Conservation (phyloP, 2,888 invertebrate species). For the Malthinus flaveolus region DNA sequence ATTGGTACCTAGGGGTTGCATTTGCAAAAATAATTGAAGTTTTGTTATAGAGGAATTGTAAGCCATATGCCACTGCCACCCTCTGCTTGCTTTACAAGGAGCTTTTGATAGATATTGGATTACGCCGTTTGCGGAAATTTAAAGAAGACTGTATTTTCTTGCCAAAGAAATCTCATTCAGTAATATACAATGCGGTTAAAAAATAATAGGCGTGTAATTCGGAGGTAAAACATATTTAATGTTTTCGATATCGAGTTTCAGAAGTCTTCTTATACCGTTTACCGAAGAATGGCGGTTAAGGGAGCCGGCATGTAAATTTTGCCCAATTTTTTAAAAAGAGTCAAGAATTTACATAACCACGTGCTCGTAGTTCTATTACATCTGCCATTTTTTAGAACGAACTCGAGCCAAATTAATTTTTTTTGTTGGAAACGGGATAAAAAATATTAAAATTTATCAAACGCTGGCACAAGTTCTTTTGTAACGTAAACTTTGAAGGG, state of each 20-base stretch:
- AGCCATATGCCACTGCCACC: conserved; percentile 33
- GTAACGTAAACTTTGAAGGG: too few relatives aligned
- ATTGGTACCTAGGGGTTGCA: conserved; percentile 29
- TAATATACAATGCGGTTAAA: conserved; percentile 1
- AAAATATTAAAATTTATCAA: not conserved
- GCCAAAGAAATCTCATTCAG: not conserved
- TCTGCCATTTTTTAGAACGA: not conserved
- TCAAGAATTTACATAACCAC: not conserved
- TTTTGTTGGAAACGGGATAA: not conserved
- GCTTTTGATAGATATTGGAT: conserved; percentile 31
- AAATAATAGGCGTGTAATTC: not conserved
- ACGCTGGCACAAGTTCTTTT: too few relatives aligned
- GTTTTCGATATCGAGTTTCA: not conserved
- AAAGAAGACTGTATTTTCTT: conserved; percentile 23
- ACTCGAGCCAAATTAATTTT: not conserved
- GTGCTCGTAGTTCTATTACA: not conserved
- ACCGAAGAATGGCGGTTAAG: too few relatives aligned
- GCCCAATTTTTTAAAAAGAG: too few relatives aligned
- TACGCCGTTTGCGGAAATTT: conserved; percentile 31
- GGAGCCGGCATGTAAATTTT: too few relatives aligned
- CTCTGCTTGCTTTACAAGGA: conserved; percentile 20
- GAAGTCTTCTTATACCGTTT: too few relatives aligned
- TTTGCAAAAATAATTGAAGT: conserved; percentile 36
- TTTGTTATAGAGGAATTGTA: conserved; percentile 25
- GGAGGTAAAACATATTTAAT: not conserved